Conservation (phyloP, 2,113 vertebrate species). For the Salvelinus fontinalis region DNA sequence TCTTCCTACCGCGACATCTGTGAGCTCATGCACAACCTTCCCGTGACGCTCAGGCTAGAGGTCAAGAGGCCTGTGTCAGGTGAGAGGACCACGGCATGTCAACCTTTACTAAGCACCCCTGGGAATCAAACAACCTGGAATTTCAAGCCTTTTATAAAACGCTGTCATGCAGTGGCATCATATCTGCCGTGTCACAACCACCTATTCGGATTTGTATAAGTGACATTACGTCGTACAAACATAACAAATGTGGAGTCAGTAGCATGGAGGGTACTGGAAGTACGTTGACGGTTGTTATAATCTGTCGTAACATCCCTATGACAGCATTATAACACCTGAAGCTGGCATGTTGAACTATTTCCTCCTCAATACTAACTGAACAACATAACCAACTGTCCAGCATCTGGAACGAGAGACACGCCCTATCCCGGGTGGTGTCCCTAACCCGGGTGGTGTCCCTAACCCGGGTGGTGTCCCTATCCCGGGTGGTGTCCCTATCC, state of each 20-base stretch:
- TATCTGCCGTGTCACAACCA: no score
- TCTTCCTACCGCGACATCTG: conserved; percentile 80
- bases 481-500: no score
- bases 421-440: no score
- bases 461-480: no score
- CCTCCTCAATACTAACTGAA: not conserved
- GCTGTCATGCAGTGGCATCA: no score
- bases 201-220: not conserved
- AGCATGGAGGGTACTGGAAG: not conserved
- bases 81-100: conserved; percentile 57
- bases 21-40: conserved; percentile 79
- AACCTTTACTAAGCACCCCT: no score
- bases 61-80: conserved; percentile 79
- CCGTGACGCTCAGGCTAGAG: conserved; percentile 73
- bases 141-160: no score
- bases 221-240: not conserved
- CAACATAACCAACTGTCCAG: not conserved
- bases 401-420: no score
- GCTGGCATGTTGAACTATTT: not conserved
- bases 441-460: no score
- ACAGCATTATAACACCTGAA: not conserved
- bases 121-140: no score
- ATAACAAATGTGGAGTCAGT: not conserved
- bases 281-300: not conserved
- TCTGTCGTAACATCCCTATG: not conserved